Percentiles rank a stretch among this genome's conserved stretches.
Conservation (phyloP, 2,888 invertebrate genomes). For the Atherix ibis region DNA sequence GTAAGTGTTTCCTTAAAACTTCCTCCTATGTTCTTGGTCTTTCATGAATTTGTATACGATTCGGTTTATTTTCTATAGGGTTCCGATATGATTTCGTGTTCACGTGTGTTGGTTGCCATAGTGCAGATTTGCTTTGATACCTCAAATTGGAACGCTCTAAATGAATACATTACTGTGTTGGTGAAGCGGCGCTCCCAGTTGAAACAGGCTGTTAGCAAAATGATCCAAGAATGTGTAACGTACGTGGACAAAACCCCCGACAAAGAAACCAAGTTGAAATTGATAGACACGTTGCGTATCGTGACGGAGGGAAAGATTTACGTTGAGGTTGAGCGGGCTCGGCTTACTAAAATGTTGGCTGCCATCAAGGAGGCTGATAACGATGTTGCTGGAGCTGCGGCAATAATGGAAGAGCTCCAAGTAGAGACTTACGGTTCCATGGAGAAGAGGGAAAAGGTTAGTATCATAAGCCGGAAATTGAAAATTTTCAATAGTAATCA, state of each 20-base stretch:
- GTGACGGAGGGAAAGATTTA: slow-evolving; percentile 99
- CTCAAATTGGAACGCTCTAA: slow-evolving; percentile 81
- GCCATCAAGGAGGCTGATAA: slow-evolving; percentile 72
- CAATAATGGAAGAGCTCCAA: slow-evolving; percentile 85
- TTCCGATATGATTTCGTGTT: slow-evolving; percentile 89
- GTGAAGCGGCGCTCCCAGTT: slow-evolving; percentile 88
- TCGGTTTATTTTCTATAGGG: slow-evolving; percentile 36
- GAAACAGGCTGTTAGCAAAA: slow-evolving; percentile 91
- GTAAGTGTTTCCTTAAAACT: slow-evolving; percentile 36
- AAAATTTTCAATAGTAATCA: background rate
- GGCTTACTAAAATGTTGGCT: slow-evolving; percentile 80
- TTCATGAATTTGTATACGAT: too few species aligned
- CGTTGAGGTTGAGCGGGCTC: slow-evolving; percentile 97
- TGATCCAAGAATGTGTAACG: slow-evolving; percentile 88
- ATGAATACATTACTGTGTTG: slow-evolving; percentile 80
- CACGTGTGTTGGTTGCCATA: slow-evolving; percentile 80
- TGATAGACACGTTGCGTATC: slow-evolving; percentile 86
- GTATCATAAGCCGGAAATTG: background rate
- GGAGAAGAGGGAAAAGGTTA: slow-evolving; percentile 70
- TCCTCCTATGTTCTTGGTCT: background rate
- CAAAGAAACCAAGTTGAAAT: slow-evolving; percentile 76
- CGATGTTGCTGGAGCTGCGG: slow-evolving; percentile 76
- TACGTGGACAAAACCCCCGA: slow-evolving; percentile 88
- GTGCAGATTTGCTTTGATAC: slow-evolving; percentile 84
- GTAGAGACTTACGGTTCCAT: slow-evolving; percentile 95